These are phyloP conservation scores for Campodea augens DNA, from an alignment of 1,140 invertebrate species.

Conservation along the genomic window DNA sequence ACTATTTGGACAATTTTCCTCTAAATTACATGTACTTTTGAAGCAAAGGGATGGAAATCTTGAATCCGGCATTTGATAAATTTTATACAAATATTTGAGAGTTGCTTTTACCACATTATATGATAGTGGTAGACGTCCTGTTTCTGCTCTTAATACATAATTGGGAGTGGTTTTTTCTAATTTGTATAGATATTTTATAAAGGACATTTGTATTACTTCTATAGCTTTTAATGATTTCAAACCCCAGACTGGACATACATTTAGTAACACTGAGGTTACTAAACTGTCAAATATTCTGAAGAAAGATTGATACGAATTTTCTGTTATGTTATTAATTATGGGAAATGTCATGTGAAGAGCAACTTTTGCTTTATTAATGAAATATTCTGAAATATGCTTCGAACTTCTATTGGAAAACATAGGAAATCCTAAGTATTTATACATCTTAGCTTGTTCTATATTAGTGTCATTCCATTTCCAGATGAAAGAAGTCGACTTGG, in stretches of 20 bases:
- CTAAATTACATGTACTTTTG: no score
- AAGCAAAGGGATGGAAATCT: no score
- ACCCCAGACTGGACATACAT: constrained; percentile 3
- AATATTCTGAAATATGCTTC: neutral
- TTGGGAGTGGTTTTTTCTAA: no score
- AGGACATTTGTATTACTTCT: constrained; percentile 1
- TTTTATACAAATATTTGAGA: no score
- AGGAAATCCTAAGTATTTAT: constrained; percentile 7
- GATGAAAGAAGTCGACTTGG: neutral
- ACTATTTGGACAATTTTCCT: no score
- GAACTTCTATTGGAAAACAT: neutral
- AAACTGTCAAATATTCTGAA: neutral
- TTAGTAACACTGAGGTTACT: neutral
- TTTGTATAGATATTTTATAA: no score
- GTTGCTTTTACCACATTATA: no score
- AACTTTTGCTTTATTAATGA: neutral
- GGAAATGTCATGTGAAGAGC: neutral
- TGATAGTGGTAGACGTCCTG: no score
- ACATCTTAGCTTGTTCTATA: constrained; percentile 1
- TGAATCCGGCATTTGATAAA: no score
- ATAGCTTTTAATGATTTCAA: neutral
- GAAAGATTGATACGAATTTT: neutral
- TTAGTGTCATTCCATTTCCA: neutral
- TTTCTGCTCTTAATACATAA: no score
- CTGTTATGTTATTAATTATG: neutral